Evolutionary conservation across 2,113 vertebrate species (phyloP).

Genomic region (Coptodon bakossiorum): DNA sequence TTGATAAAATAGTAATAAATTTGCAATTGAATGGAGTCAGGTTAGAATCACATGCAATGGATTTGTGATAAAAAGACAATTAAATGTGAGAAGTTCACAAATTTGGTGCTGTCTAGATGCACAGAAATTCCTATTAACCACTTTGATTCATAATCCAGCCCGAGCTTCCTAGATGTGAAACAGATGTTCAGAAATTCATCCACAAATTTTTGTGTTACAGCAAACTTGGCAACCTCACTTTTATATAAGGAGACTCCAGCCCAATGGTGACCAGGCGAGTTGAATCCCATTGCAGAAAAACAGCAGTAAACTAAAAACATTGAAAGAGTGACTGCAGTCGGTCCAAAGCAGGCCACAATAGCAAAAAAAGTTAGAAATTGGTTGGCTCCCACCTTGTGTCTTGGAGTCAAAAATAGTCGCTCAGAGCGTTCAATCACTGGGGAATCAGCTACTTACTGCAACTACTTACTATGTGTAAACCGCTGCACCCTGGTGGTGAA

Average conservation of each 20-base stretch:
- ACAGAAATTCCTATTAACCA: neutral
- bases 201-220: neutral
- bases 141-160: neutral
- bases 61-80: neutral
- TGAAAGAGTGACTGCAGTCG: neutral
- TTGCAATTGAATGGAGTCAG: neutral
- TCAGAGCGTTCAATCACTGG: neutral
- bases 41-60: neutral
- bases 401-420: neutral
- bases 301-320: neutral
- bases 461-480: neutral
- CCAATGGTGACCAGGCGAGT: neutral
- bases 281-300: neutral
- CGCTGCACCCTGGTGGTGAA: neutral
- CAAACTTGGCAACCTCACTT: neutral
- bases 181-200: neutral
- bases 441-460: neutral
- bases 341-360: neutral
- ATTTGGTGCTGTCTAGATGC: no score
- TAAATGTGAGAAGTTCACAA: neutral
- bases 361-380: neutral
- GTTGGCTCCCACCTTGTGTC: neutral
- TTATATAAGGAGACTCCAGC: neutral
- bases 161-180: neutral
- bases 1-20: neutral